Evolutionary conservation across 2,113 vertebrate genomes (phyloP), one percentile per base, ranked within the genome.

Genomic region (Synodontis membranacea): DNA sequence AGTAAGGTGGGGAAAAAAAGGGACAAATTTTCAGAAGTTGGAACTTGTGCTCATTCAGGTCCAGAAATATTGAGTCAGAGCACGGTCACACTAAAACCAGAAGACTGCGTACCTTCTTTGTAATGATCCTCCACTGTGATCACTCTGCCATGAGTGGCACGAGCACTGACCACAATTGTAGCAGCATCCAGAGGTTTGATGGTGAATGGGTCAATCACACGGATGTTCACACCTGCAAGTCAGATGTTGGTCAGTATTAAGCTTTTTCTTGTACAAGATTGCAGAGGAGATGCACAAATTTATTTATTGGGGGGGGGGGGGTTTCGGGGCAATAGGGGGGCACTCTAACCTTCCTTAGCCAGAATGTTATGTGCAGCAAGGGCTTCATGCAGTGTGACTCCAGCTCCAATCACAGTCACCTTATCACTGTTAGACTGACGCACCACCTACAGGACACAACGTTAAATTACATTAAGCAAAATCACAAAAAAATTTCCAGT

Each of bases 101-200:
- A 15, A 42, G 11, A 44, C 9, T 50, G 54, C 86, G 34, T 79
- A 97, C 96, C 97, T 89, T 98, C 97, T 90, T 90, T 95, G 90
- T 96, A 97, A 90, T 97, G 97, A 90, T 97, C 96, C 90, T 97
- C 97, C 48, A 97, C 97, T 0, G 96, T 97, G 91, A 97, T 94
- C 76, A 97, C 92, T 28, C 80, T 91, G 9, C 96, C 95, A 0
- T 94, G 91, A 21, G 97, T 97, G 81, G 93, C 95, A 91, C 89
- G 93, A 46, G 96, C 96, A 89, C 88, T 95, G 52, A 91, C 80
- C 85, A 96, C 86, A 85, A 97, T 96, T 60, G 96, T 96, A 10
- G 89, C 42, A 0, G 94, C 95, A 92, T 97, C 97, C 92, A 97
- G 91, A 2, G 96, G 96, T 86, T 97, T 97, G 90, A 98, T 95